A percentile compares a stretch with the other conserved stretches of the same genome.
Evolutionary conservation across 2,113 vertebrate species (phyloP).

Genomic region (Arenaria interpres): DNA sequence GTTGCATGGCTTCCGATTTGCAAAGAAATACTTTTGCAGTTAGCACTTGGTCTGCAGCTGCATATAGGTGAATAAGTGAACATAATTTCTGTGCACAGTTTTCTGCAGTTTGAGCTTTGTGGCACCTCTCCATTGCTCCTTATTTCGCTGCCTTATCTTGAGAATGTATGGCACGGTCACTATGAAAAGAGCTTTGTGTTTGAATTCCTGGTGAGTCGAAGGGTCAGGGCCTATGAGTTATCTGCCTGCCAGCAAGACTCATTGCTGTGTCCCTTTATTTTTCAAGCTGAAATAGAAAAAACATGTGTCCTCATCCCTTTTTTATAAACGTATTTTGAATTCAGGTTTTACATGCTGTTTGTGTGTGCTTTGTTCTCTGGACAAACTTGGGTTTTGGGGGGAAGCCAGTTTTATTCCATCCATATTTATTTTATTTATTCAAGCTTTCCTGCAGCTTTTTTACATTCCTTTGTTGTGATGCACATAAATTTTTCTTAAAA

Average conservation of each 20-base stretch:
- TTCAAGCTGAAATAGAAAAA: slow-evolving; percentile 66
- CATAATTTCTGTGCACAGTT: slow-evolving; percentile 32
- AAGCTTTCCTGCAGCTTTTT: slow-evolving; percentile 62
- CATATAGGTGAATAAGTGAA: not conserved
- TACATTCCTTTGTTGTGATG: slow-evolving; percentile 74
- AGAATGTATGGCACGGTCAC: slow-evolving; percentile 63
- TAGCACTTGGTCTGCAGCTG: slow-evolving; percentile 11
- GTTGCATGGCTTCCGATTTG: slow-evolving; percentile 16
- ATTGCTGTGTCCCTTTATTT: slow-evolving; percentile 69
- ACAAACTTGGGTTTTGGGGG: not conserved
- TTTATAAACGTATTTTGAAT: slow-evolving; percentile 65
- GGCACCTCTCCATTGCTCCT: slow-evolving; percentile 54
- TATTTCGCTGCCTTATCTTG: slow-evolving; percentile 71
- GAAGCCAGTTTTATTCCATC: slow-evolving; percentile 37
- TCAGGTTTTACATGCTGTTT: slow-evolving; percentile 36
- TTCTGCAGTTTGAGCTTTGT: slow-evolving; percentile 56
- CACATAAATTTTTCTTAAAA: slow-evolving; percentile 33
- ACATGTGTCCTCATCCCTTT: slow-evolving; percentile 40
- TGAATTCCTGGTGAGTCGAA: slow-evolving; percentile 78
- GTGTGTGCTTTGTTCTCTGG: slow-evolving; percentile 49
- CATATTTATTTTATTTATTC: slow-evolving; percentile 53
- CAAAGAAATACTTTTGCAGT: slow-evolving; percentile 43
- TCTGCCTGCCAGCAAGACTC: slow-evolving; percentile 74
- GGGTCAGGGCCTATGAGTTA: slow-evolving; percentile 79
- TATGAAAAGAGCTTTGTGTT: slow-evolving; percentile 84